A percentile compares a stretch with the other conserved stretches of the same genome.
These are phyloP conservation scores for Invenusta paracnida DNA, from an alignment of 2,888 invertebrate species.

Conservation along the genomic window DNA sequence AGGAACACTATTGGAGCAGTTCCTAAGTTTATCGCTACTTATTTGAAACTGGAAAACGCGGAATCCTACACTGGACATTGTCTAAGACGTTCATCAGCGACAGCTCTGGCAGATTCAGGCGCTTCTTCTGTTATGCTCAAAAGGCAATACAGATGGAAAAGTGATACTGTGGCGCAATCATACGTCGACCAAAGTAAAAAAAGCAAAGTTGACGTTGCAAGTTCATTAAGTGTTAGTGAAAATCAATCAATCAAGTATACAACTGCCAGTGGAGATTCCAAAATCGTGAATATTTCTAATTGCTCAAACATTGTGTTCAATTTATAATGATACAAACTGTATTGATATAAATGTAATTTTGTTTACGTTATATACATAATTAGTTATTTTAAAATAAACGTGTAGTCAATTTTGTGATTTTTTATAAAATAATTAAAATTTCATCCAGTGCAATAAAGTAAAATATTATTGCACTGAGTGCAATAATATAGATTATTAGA, in stretches of 20 bases:
- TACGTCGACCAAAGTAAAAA: constrained; percentile 21
- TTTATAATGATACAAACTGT: constrained; percentile 14
- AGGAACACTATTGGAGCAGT: constrained; percentile 29
- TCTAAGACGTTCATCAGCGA: constrained; percentile 29
- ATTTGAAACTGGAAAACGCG: constrained; percentile 29
- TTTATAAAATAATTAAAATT: constrained; percentile 29
- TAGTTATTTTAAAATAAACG: constrained; percentile 29
- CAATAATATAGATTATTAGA: constrained; percentile 26
- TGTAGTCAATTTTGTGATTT: constrained; percentile 26
- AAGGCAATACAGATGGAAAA: constrained; percentile 29
- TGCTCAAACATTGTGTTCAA: constrained; percentile 29
- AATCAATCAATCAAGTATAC: constrained; percentile 29
- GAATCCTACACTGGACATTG: constrained; percentile 27
- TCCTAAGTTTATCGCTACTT: constrained; percentile 29
- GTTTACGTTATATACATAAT: constrained; percentile 29
- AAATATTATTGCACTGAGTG: constrained; percentile 29
- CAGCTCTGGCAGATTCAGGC: constrained; percentile 26
- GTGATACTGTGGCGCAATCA: constrained; percentile 27
- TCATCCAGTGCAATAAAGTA: constrained; percentile 29
- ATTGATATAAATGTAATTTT: constrained; percentile 29
- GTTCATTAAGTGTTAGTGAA: constrained; percentile 13
- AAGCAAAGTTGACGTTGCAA: constrained; percentile 29
- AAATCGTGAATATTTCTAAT: constrained; percentile 29
- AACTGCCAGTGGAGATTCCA: constrained; percentile 29
- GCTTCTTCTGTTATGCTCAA: constrained; percentile 26